phyloP scores from a whole-genome alignment of 2,113 vertebrate species.

The Gobius niger region DNA sequence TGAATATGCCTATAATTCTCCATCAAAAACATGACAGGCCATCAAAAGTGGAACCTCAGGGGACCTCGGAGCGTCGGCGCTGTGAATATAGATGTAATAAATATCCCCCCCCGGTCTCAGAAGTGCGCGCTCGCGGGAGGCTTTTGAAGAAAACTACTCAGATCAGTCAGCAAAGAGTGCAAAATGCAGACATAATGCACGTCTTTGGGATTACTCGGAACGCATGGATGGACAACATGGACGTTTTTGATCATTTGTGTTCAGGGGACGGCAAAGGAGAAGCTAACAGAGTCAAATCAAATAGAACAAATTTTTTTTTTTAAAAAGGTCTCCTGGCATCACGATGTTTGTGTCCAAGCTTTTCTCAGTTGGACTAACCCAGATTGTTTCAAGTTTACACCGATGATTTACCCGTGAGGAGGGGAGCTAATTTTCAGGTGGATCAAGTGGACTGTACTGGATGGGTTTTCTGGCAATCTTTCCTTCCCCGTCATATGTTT shows the following conservation, averaged over 20 bases:
- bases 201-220: conserved; percentile 5
- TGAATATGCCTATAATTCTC: conserved; percentile 20
- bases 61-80: conserved; percentile 26
- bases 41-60: conserved; percentile 24
- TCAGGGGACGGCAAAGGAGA: not conserved
- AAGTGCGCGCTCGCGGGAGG: conserved; percentile 7
- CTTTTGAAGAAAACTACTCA: conserved; percentile 3
- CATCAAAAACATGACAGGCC: conserved; percentile 36
- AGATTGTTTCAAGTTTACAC: not conserved
- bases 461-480: too few relatives aligned
- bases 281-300: not conserved
- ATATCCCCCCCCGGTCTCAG: conserved; percentile 13
- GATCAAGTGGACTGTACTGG: not conserved
- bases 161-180: conserved; percentile 2
- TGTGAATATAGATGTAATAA: conserved; percentile 32
- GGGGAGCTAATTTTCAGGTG: not conserved
- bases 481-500: not conserved
- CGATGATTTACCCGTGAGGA: not conserved
- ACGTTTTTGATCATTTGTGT: not conserved
- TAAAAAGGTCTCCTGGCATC: not conserved
- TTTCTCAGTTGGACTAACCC: not conserved
- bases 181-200: not conserved
- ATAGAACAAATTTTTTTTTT: too few relatives aligned
- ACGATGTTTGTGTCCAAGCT: not conserved
- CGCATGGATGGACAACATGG: not conserved